Evolutionary conservation across 2,888 invertebrate genomes (phyloP).

Genomic region (Agrochola litura): DNA sequence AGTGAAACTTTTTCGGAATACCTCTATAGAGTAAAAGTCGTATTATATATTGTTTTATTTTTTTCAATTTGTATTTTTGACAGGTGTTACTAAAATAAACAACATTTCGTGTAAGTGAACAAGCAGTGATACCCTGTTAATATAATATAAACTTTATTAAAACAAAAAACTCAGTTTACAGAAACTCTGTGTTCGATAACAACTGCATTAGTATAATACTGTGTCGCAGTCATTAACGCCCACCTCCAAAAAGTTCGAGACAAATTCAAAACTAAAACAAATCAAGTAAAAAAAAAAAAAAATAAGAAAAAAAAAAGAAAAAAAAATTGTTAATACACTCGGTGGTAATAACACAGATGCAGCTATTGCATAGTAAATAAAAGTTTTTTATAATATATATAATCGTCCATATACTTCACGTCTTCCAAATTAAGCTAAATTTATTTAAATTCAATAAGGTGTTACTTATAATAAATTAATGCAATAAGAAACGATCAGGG

Average conservation of each 20-base stretch:
- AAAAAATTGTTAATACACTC: too few species aligned
- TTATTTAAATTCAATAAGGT: conserved; percentile 4
- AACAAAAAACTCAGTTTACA: too few species aligned
- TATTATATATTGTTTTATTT: background rate
- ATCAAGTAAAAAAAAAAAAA: too few species aligned
- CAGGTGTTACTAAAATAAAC: background rate
- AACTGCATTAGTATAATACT: too few species aligned
- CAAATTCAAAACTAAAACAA: too few species aligned
- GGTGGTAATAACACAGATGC: too few species aligned
- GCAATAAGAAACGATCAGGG: background rate
- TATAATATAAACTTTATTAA: too few species aligned
- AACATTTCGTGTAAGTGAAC: background rate
- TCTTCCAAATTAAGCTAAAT: background rate
- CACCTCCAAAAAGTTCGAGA: too few species aligned
- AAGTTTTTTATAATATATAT: too few species aligned
- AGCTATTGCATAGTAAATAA: background rate
- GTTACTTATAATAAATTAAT: background rate
- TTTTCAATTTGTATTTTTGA: background rate
- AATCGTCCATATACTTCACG: conserved; percentile 12
- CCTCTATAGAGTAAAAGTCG: background rate
- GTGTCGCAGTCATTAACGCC: too few species aligned
- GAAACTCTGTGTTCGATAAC: too few species aligned
- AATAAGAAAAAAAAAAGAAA: too few species aligned
- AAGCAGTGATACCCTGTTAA: background rate
- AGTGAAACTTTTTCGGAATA: background rate